phyloP scores from a whole-genome alignment of 2,113 vertebrate genomes.

The Todiramphus chloris region DNA sequence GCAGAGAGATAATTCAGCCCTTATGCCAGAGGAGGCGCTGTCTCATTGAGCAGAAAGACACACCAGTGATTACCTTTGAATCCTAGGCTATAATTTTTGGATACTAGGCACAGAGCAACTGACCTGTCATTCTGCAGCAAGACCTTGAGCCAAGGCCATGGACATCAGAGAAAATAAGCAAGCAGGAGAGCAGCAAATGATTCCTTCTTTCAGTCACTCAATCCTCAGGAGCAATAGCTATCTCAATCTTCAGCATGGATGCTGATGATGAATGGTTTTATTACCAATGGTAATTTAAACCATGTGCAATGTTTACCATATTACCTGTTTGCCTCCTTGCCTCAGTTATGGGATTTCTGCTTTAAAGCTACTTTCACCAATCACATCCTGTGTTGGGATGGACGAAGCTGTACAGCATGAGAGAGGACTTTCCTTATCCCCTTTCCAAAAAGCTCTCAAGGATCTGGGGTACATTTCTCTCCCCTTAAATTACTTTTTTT shows the following conservation, averaged over 20 bases:
- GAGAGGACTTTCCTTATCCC: not conserved
- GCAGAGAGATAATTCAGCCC: not conserved
- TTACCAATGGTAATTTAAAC: constrained; percentile 31
- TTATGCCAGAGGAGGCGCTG: not conserved
- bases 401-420: not conserved
- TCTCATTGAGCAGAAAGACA: not conserved
- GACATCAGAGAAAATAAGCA: not conserved
- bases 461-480: not conserved
- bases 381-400: not conserved
- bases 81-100: not conserved
- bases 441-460: not conserved
- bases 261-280: constrained; percentile 32
- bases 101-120: not conserved
- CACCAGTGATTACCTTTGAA: not conserved
- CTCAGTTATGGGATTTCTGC: not conserved
- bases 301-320: not conserved
- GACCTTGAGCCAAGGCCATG: not conserved
- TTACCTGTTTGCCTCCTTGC: not conserved
- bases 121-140: not conserved
- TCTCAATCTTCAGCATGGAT: not conserved
- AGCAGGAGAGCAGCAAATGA: not conserved
- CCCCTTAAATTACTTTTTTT: not conserved
- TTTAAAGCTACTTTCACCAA: not conserved
- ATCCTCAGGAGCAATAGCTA: not conserved
- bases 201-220: constrained; percentile 22